Conservation (phyloP, 2,888 invertebrate genomes). For the Caenorhabditis wallacei region DNA sequence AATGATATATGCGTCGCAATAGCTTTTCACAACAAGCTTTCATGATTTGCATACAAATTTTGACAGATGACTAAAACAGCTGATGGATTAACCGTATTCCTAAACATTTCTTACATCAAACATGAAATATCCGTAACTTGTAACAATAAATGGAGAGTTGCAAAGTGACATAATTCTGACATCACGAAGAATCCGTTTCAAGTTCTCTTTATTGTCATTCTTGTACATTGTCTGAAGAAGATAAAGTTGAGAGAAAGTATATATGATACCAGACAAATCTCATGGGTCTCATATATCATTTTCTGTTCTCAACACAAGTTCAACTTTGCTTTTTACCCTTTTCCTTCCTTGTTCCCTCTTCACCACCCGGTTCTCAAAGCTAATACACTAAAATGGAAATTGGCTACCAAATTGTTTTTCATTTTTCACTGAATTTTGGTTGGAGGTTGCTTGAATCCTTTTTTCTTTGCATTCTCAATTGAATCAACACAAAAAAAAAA, state of each 20-base stretch:
- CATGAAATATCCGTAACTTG: constrained; percentile 64
- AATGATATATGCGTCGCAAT: constrained; percentile 88
- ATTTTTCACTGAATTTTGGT: neutral
- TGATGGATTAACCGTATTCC: neutral
- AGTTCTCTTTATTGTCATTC: constrained; percentile 63
- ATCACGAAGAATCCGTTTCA: constrained; percentile 64
- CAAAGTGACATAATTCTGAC: constrained; percentile 57
- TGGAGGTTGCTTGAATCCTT: neutral
- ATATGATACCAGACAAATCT: constrained; percentile 12
- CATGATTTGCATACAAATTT: constrained; percentile 99
- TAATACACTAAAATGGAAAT: neutral
- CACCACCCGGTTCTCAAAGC: constrained; percentile 18
- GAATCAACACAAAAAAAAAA: constrained; percentile 54
- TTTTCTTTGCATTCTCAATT: constrained; percentile 46
- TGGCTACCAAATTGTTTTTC: constrained; percentile 20
- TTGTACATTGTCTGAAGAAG: constrained; percentile 68
- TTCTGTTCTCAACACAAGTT: constrained; percentile 52
- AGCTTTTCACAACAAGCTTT: constrained; percentile 98
- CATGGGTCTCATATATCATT: constrained; percentile 45
- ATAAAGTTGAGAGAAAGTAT: constrained; percentile 20
- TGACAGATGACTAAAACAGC: constrained; percentile 88
- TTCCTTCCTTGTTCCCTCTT: neutral
- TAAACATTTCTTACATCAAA: constrained; percentile 55
- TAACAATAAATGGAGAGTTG: constrained; percentile 61
- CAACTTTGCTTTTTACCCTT: constrained; percentile 15